Percentiles rank a stretch among this genome's conserved stretches.
Conservation (phyloP, 2,888 invertebrate genomes). For the Euzophera pinguis region DNA sequence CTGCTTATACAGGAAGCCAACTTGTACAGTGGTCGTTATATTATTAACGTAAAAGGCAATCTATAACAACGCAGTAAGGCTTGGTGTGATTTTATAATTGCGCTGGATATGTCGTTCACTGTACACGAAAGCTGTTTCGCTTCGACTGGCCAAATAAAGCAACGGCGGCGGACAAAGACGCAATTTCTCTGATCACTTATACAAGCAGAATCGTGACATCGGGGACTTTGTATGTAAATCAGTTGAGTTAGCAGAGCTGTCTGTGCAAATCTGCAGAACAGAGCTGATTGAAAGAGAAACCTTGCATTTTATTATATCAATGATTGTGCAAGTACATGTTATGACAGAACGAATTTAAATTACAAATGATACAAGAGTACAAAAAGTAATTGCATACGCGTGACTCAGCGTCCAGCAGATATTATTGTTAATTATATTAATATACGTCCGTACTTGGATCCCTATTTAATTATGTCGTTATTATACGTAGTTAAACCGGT, state of each 20-base stretch:
- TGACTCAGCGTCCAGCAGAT: conserved; percentile 2
- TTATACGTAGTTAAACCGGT: background rate
- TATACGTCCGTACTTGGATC: background rate
- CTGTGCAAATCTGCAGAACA: background rate
- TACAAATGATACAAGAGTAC: conserved; percentile 6
- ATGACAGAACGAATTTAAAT: conserved; percentile 4
- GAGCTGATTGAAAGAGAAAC: conserved; percentile 46
- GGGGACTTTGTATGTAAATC: conserved; percentile 34
- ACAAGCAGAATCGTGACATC: conserved; percentile 36
- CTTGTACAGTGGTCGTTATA: conserved; percentile 13
- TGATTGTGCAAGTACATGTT: conserved; percentile 19
- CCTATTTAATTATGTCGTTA: background rate
- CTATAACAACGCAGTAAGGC: background rate
- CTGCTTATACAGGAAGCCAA: conserved; percentile 29
- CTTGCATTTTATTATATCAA: conserved; percentile 31
- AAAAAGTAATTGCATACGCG: conserved; percentile 11
- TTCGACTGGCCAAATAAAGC: conserved; percentile 34
- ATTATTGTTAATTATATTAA: conserved; percentile 3
- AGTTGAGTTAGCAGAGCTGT: conserved; percentile 9
- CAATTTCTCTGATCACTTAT: conserved; percentile 36
- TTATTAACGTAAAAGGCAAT: background rate
- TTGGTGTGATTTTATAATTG: background rate
- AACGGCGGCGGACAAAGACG: conserved; percentile 22
- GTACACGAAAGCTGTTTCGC: conserved; percentile 33
- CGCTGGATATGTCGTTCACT: background rate